phyloP scores from a whole-genome alignment of 2,888 invertebrate genomes.

The Scaptomyza reducta region DNA sequence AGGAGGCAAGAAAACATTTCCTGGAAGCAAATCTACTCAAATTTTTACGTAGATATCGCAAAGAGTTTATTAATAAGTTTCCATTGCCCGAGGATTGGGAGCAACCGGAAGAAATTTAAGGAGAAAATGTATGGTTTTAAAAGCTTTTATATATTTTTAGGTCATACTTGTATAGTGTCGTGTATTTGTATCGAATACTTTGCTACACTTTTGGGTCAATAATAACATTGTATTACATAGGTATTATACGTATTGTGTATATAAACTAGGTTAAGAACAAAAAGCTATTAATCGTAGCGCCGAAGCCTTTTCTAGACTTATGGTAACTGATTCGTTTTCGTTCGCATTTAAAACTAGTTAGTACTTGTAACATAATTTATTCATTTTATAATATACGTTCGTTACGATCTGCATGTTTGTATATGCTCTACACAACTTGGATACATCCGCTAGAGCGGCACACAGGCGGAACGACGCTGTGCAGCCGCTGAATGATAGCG shows the following conservation, averaged over 20 bases:
- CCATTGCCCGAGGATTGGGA: constrained; percentile 73
- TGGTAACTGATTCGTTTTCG: constrained; percentile 31
- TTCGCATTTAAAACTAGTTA: constrained; percentile 45
- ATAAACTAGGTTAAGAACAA: constrained; percentile 55
- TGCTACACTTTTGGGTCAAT: constrained; percentile 35
- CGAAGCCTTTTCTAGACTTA: constrained; percentile 13
- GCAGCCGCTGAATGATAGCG: constrained; percentile 37
- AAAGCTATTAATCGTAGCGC: constrained; percentile 55
- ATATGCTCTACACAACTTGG: constrained; percentile 8
- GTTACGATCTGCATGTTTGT: constrained; percentile 8
- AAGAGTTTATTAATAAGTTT: constrained; percentile 67
- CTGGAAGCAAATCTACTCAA: constrained; percentile 64
- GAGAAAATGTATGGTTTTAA: not conserved
- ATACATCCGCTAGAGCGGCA: constrained; percentile 45
- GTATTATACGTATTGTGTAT: constrained; percentile 43
- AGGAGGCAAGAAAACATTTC: constrained; percentile 24
- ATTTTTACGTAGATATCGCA: constrained; percentile 66
- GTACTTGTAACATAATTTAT: constrained; percentile 25
- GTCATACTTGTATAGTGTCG: constrained; percentile 18
- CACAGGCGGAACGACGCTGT: constrained; percentile 43
- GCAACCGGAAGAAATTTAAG: not conserved
- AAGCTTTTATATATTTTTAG: not conserved
- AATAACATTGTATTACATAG: constrained; percentile 47
- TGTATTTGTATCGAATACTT: constrained; percentile 56
- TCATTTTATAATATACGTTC: constrained; percentile 10